Conservation (phyloP, 2,888 invertebrate species). For the Anthrax anthrax region DNA sequence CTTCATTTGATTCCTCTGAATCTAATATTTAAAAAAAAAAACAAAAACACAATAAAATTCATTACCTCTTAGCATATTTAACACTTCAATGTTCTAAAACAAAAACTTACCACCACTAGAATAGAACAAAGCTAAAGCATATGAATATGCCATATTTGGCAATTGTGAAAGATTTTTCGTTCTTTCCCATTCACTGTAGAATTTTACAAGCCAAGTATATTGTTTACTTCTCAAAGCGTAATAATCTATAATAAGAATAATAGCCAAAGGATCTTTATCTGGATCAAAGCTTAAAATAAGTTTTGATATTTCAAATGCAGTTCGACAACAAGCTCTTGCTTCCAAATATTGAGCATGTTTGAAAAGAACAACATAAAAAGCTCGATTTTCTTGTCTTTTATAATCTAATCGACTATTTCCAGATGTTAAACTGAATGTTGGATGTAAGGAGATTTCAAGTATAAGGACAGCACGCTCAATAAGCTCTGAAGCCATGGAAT, state of each 20-base stretch:
- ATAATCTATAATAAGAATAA: conserved; percentile 63
- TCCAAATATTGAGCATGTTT: conserved; percentile 66
- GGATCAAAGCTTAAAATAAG: conserved; percentile 64
- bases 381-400: conserved; percentile 64
- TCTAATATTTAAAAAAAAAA: not conserved
- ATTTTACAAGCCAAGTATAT: conserved; percentile 52
- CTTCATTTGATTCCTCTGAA: conserved; percentile 38
- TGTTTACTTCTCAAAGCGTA: conserved; percentile 64
- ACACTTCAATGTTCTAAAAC: not conserved
- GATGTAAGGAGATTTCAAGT: conserved; percentile 65
- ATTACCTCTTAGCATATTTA: not conserved
- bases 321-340: conserved; percentile 66
- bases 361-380: conserved; percentile 66
- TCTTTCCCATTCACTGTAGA: conserved; percentile 43
- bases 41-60: not conserved
- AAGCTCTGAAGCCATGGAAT: conserved; percentile 61
- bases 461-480: conserved; percentile 65
- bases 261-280: conserved; percentile 60
- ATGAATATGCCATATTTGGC: conserved; percentile 77
- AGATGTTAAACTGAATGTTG: conserved; percentile 59
- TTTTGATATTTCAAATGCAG: conserved; percentile 78
- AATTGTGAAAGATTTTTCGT: conserved; percentile 58
- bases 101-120: conserved; percentile 30
- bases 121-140: conserved; percentile 58
- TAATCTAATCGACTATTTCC: conserved; percentile 66